Base-by-base conservation (phyloP, 2,113 vertebrate genomes). In the Isichthys henryi region DNA sequence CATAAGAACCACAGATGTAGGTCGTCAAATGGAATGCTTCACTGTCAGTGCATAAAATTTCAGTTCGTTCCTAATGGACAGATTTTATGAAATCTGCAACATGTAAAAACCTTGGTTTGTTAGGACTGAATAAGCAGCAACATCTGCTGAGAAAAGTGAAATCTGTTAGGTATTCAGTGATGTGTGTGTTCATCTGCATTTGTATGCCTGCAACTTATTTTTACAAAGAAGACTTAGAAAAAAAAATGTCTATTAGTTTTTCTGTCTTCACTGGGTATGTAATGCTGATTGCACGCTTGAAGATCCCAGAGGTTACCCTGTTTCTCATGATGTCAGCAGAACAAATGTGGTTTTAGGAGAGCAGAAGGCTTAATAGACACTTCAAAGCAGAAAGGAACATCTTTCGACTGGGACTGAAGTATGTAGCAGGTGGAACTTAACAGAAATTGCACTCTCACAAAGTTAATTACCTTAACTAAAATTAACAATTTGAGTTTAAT, bases 251-350 rank as follows among this genome's bases (percentile, higher is more conserved):
- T 39, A 9, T 48, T 23, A 46, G 86, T 88, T 88, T 70, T 43
- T 87, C 45, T n/a, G 23, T 15, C 21, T 85, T 21, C 56, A 53
- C 58, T 88, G 43, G 39, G 87, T 43, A 19, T n/a, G 21, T 21
- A 70, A 88, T 45, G 19, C 9, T 39, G 58, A 88, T 45, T 23
- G 23, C 58, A 35, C 48, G 45, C n/a, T 62, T 88, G 49, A 53
- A 39, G 39, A 46, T 58, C 43, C n/a, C 23, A 31, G 66, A 50
- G 48, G 88, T 35, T 46, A 17, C 35, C 31, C 48, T 88, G 23
- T 49, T 80, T 88, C 70, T 48, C 45, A 74, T 50, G 43, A 52
- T 88, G 48, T 77, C 88, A 88, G 62, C 66, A 80, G 62, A 88
- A 80, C 21, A 49, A 49, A 49, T 52, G 11, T 52, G 84, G 9